Evolutionary conservation across 2,797 vertebrate species (phyloP), one percentile per base, ranked within the genome.

Genomic region (Hoplostethus mediterraneus): DNA sequence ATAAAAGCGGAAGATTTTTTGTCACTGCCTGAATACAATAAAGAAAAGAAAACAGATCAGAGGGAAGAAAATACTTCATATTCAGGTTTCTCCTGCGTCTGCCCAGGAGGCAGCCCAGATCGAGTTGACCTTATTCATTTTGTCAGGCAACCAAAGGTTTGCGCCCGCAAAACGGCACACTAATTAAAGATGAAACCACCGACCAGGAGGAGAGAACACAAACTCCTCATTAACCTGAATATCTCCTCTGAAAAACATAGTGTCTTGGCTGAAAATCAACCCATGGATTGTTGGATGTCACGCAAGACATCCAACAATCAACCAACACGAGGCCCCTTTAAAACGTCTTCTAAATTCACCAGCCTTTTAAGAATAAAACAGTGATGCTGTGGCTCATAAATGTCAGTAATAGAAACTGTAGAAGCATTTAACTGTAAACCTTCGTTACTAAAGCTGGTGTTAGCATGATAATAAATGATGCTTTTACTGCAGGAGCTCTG

Each of bases 151-250:
- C 5, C 30, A 38, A 12, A 17, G 30, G 47, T 47, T 52, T n/a
- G 30, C 7, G 17, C 14, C 16, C 11, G 60, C 40, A 63, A 67
- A 79, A 28, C 14, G 48, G 13, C 62, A 5, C 63, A 33, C 42
- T 80, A 71, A 75, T 84, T 75, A 21, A 52, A 2, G 30, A 79
- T 79, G 51, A 71, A 80, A 4, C 67, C 71, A 45, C 14, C 38
- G 61, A 60, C 59, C 16, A 69, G 44, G 4, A 63, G 17, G 14
- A 61, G 40, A 64, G 33, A 74, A 69, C 48, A 76, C 62, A 68
- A 0, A 52, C 31, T 30, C 67, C 59, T 79, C 56, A 69, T 48
- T 69, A 42, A 69, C 17, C 3, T 58, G 33, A 66, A 40, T 31
- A 33, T 45, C 52, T 6, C 3, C 17, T 56, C 51, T 54, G 51